These are phyloP conservation scores for Zosterops borbonicus DNA, from an alignment of 2,113 vertebrate genomes.

Conservation along the genomic window DNA sequence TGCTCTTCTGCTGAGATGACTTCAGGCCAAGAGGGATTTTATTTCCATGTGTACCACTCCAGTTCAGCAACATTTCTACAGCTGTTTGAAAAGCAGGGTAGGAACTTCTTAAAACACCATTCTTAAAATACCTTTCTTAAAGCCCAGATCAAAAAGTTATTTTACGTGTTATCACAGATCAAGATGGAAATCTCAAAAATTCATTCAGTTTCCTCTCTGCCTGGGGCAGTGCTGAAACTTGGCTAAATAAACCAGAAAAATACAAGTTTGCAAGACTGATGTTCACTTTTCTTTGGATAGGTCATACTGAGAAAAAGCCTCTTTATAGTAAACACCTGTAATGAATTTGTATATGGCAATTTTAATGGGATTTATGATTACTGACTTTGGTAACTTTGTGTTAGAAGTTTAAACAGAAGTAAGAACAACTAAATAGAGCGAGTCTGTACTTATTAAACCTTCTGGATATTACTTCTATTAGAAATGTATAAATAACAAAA, in stretches of 20 bases:
- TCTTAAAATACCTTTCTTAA: constrained; percentile 9
- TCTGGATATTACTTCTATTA: background rate
- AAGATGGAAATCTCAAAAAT: background rate
- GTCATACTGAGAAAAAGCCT: background rate
- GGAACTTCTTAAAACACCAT: background rate
- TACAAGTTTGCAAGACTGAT: background rate
- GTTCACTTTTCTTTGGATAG: background rate
- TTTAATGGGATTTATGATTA: constrained; percentile 32
- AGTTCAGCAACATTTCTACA: background rate
- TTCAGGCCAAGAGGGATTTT: background rate
- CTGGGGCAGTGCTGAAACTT: background rate
- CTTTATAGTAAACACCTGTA: constrained; percentile 2
- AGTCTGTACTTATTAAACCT: background rate
- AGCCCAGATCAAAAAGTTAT: background rate
- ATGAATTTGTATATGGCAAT: background rate
- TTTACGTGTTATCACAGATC: background rate
- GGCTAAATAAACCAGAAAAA: background rate
- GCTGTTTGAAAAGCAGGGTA: background rate
- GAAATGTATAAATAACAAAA: background rate
- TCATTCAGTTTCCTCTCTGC: background rate
- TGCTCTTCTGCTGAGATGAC: background rate
- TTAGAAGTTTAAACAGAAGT: constrained; percentile 12
- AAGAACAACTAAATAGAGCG: background rate
- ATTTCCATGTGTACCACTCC: background rate
- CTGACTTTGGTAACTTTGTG: constrained; percentile 1